Evolutionary conservation across 2,888 invertebrate genomes (phyloP).

Genomic region (Nymphalis urticae): DNA sequence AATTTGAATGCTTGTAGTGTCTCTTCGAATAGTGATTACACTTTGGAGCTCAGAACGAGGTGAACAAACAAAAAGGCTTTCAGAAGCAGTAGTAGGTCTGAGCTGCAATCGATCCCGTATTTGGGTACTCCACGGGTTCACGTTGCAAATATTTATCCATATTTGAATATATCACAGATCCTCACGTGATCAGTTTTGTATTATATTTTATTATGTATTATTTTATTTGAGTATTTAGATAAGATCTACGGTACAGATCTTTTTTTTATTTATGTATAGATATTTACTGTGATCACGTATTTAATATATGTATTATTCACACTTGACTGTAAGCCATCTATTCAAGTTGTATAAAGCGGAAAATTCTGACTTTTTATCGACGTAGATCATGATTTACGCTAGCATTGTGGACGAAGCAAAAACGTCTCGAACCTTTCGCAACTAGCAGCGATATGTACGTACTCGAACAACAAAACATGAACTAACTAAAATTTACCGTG

Average conservation of each 20-base stretch:
- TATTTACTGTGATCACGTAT: too few relatives aligned
- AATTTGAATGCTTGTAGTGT: slow-evolving; percentile 52
- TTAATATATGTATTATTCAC: neutral
- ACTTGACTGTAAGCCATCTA: neutral
- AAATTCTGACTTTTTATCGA: slow-evolving; percentile 32
- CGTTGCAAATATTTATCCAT: slow-evolving; percentile 31
- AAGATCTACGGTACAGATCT: too few relatives aligned
- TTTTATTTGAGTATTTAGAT: too few relatives aligned
- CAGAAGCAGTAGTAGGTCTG: slow-evolving; percentile 47
- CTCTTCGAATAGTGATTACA: slow-evolving; percentile 53
- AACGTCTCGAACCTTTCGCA: slow-evolving; percentile 35
- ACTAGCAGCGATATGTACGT: slow-evolving; percentile 35
- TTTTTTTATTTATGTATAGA: too few relatives aligned
- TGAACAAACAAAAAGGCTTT: slow-evolving; percentile 61
- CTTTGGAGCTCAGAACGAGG: slow-evolving; percentile 50
- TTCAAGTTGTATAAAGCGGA: slow-evolving; percentile 1
- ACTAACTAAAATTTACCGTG: slow-evolving; percentile 63
- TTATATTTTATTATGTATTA: too few relatives aligned
- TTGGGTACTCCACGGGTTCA: slow-evolving; percentile 35
- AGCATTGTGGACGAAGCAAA: slow-evolving; percentile 32
- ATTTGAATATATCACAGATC: slow-evolving; percentile 14
- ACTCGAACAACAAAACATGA: slow-evolving; percentile 35
- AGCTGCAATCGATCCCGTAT: slow-evolving; percentile 44
- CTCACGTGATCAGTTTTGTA: neutral
- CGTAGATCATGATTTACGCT: slow-evolving; percentile 34